These are phyloP conservation scores for Sebastes hubbsi DNA, from an alignment of 2,797 vertebrate species.

Conservation along the genomic window DNA sequence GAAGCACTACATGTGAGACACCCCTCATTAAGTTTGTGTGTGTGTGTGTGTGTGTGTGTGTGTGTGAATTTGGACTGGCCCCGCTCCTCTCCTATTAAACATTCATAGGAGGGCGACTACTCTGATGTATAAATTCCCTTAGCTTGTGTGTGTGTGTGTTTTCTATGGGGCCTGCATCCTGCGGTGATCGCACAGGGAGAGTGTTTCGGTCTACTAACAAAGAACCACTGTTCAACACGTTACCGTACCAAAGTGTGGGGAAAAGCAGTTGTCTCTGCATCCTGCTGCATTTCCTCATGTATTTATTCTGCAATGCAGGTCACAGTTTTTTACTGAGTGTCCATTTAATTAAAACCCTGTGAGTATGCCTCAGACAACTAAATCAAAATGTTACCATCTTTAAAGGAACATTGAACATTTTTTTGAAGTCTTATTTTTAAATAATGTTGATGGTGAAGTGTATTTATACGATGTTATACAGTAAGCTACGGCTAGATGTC, in stretches of 20 bases:
- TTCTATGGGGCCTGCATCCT: constrained; percentile 75
- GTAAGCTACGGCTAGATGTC: background rate
- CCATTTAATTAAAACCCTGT: background rate
- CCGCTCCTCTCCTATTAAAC: constrained; percentile 54
- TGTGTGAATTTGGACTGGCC: constrained; percentile 55
- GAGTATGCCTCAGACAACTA: background rate
- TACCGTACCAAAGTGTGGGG: background rate
- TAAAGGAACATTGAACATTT: background rate
- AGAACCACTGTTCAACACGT: constrained; percentile 80
- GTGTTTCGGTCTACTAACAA: constrained; percentile 82
- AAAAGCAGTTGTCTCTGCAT: constrained; percentile 33
- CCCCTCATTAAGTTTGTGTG: constrained; percentile 64
- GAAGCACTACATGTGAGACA: constrained; percentile 63
- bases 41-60: constrained; percentile 23
- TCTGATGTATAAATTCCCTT: constrained; percentile 48
- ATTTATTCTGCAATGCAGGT: background rate
- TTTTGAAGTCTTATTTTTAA: too few relatives aligned
- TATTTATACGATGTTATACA: background rate
- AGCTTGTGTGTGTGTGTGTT: constrained; percentile 46
- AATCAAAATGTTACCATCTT: background rate
- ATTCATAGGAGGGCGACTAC: constrained; percentile 49
- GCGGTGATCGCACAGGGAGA: constrained; percentile 76
- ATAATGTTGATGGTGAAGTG: background rate
- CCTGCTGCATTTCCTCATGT: background rate
- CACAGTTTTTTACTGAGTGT: background rate